Evolutionary conservation across 2,888 invertebrate genomes (phyloP).

Genomic region (Teinopalpus imperialis): DNA sequence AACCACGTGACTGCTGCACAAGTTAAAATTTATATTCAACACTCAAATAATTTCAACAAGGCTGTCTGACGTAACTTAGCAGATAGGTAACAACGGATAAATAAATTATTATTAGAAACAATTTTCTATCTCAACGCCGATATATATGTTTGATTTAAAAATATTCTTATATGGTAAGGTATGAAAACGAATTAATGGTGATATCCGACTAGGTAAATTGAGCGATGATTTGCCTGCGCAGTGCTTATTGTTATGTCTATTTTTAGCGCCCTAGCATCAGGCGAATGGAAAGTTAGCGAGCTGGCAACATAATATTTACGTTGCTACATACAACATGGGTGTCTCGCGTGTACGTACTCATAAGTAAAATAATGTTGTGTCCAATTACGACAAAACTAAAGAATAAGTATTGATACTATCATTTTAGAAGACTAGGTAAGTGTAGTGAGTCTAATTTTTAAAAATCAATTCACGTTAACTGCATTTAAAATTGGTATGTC

Average conservation of each 20-base stretch:
- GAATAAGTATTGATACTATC: too few species aligned
- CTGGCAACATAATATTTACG: constrained; percentile 58
- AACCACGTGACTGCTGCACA: constrained; percentile 49
- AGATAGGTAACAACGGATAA: constrained; percentile 47
- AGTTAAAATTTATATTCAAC: constrained; percentile 42
- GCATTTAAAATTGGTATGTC: too few species aligned
- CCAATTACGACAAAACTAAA: background rate
- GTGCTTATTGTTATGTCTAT: constrained; percentile 63
- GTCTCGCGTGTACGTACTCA: constrained; percentile 29
- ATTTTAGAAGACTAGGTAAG: too few species aligned
- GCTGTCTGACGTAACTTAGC: constrained; percentile 45
- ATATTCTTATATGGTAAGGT: background rate
- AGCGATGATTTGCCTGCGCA: constrained; percentile 55
- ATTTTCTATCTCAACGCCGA: constrained; percentile 7
- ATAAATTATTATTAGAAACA: constrained; percentile 32
- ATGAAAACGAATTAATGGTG: constrained; percentile 17
- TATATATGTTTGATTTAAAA: constrained; percentile 4
- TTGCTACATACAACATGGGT: constrained; percentile 37
- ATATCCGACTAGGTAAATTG: constrained; percentile 39
- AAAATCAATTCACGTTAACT: too few species aligned
- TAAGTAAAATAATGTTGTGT: too few species aligned
- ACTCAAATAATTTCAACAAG: constrained; percentile 46
- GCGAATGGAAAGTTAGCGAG: constrained; percentile 74
- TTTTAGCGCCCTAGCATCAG: constrained; percentile 64
- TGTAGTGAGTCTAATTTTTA: too few species aligned